phyloP scores from a whole-genome alignment of 2,113 vertebrate genomes.

The Dicentrarchus labrax region DNA sequence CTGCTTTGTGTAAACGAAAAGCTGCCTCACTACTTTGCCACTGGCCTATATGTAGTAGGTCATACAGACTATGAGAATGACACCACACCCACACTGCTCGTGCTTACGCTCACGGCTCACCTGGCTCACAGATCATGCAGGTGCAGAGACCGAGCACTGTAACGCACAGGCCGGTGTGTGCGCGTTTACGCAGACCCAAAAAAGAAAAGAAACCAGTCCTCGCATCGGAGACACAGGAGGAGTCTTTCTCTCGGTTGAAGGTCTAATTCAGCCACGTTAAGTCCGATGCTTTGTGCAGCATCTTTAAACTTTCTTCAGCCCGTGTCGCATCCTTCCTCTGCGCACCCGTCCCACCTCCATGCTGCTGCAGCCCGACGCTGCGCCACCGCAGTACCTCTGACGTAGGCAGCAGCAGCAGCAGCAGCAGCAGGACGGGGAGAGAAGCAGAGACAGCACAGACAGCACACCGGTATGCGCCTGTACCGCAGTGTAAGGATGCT shows the following conservation, averaged over 20 bases:
- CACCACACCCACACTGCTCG: constrained; percentile 77
- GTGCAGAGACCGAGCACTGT: constrained; percentile 35
- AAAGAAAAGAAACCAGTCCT: background rate
- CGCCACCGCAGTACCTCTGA: constrained; percentile 57
- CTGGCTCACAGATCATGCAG: constrained; percentile 60
- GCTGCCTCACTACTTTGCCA: constrained; percentile 69
- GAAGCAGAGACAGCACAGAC: constrained; percentile 9
- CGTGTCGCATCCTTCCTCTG: constrained; percentile 46
- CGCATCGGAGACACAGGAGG: background rate
- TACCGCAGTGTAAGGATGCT: background rate
- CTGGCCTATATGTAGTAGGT: constrained; percentile 53
- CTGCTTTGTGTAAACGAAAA: constrained; percentile 71
- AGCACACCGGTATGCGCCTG: background rate
- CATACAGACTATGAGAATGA: constrained; percentile 44
- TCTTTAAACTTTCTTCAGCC: constrained; percentile 51
- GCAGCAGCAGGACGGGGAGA: background rate
- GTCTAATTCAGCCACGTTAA: background rate
- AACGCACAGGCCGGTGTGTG: constrained; percentile 1
- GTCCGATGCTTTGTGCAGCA: background rate
- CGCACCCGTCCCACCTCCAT: constrained; percentile 29
- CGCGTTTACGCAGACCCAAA: background rate
- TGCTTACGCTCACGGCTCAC: constrained; percentile 67
- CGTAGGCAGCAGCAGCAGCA: constrained; percentile 41
- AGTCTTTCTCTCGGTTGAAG: background rate
- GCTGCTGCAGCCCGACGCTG: constrained; percentile 42